A percentile compares a stretch with the other conserved stretches of the same genome.
phyloP scores from a whole-genome alignment of 2,113 vertebrate species.

The Xyrauchen texanus region DNA sequence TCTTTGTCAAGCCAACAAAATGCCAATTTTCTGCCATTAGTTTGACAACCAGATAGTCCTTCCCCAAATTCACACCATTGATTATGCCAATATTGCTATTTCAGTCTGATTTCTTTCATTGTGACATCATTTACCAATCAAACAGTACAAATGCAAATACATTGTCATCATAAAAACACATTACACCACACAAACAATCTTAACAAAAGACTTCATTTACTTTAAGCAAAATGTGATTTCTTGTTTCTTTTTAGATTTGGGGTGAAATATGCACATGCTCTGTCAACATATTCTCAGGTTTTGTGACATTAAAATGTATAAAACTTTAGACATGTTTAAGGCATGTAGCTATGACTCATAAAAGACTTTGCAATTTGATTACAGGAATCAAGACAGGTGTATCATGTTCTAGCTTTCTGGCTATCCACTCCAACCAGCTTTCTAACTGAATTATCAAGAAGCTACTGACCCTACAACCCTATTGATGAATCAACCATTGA shows the following conservation, averaged over 20 bases:
- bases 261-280: not conserved
- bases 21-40: too few species aligned
- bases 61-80: too few species aligned
- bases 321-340: slow-evolving; percentile 9
- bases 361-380: not conserved
- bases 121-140: too few species aligned
- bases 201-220: too few species aligned
- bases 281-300: not conserved
- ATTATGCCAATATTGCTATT: too few species aligned
- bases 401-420: not conserved
- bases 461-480: slow-evolving; percentile 28
- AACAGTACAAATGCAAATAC: too few species aligned
- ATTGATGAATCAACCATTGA: slow-evolving; percentile 29
- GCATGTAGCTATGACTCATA: not conserved
- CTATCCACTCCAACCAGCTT: slow-evolving; percentile 20
- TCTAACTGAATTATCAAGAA: slow-evolving; percentile 21
- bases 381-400: slow-evolving; percentile 30
- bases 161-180: too few species aligned
- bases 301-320: not conserved
- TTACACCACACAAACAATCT: too few species aligned
- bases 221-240: too few species aligned
- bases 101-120: too few species aligned
- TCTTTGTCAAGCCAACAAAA: too few species aligned
- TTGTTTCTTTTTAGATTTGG: not conserved
- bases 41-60: too few species aligned